Conservation (phyloP, 1,140 invertebrate species). For the Chelonus insularis region DNA sequence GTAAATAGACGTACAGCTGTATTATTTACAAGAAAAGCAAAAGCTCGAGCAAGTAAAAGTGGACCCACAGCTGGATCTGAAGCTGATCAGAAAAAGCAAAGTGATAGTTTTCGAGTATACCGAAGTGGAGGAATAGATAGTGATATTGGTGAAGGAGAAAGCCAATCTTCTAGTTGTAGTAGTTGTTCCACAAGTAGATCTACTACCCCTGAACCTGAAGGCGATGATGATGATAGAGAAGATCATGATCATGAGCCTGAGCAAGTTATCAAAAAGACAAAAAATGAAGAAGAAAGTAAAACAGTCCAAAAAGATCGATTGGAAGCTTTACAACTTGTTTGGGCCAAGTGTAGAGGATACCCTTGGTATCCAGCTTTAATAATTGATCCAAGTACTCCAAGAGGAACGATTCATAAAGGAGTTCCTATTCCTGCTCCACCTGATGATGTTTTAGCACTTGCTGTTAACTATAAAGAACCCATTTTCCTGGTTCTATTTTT, state of each 20-base stretch:
- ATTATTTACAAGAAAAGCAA: slow-evolving; percentile 76
- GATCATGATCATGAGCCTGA: slow-evolving; percentile 35
- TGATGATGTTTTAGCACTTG: slow-evolving; percentile 83
- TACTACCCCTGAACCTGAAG: slow-evolving; percentile 45
- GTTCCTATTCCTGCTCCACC: slow-evolving; percentile 92
- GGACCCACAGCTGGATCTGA: slow-evolving; percentile 40
- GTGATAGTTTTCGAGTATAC: slow-evolving; percentile 66
- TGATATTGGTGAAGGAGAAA: slow-evolving; percentile 54
- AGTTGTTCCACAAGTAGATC: slow-evolving; percentile 55
- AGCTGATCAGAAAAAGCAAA: slow-evolving; percentile 51
- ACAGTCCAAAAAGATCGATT: slow-evolving; percentile 52
- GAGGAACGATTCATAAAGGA: slow-evolving; percentile 88
- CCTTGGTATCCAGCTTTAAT: slow-evolving; percentile 97
- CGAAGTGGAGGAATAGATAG: slow-evolving; percentile 54
- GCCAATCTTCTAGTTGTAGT: slow-evolving; percentile 57
- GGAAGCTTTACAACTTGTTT: slow-evolving; percentile 88
- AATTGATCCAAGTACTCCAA: slow-evolving; percentile 91
- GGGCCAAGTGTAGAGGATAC: slow-evolving; percentile 95
- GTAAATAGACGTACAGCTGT: slow-evolving; percentile 84
- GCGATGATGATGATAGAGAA: slow-evolving; percentile 34
- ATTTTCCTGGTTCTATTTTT: slow-evolving; percentile 94
- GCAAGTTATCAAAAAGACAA: slow-evolving; percentile 34
- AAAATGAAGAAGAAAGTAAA: slow-evolving; percentile 35
- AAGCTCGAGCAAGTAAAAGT: slow-evolving; percentile 59
- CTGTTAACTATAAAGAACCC: slow-evolving; percentile 76